Conservation (phyloP, 2,888 invertebrate species). For the Schizaphis graminum region DNA sequence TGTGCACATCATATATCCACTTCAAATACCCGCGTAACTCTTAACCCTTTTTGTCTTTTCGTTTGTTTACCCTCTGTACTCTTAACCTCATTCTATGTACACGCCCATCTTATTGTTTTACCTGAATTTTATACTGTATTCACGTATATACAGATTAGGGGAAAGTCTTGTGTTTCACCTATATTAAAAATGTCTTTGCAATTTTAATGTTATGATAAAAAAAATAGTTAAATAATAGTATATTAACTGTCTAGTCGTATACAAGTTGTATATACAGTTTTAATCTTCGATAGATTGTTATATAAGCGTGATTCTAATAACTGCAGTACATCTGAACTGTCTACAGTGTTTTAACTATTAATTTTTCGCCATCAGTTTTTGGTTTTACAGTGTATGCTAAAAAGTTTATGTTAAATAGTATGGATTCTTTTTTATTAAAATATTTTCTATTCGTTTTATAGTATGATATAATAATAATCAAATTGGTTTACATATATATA, state of each 20-base stretch:
- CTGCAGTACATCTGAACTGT: not conserved
- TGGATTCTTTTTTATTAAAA: not conserved
- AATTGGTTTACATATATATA: not conserved
- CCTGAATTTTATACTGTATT: not conserved
- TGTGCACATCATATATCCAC: constrained; percentile 12
- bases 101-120: constrained; percentile 23
- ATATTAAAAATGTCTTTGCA: not conserved
- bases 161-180: not conserved
- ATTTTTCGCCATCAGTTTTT: not conserved
- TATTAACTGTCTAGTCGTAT: not conserved
- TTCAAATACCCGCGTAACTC: not conserved
- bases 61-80: constrained; percentile 38
- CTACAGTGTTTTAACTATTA: not conserved
- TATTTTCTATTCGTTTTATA: not conserved
- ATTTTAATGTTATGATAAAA: not conserved
- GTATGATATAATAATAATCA: not conserved
- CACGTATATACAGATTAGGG: not conserved
- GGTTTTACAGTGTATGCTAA: not conserved
- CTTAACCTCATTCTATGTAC: constrained; percentile 36
- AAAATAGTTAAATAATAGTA: not conserved
- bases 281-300: too few relatives aligned
- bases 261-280: too few relatives aligned
- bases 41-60: constrained; percentile 49
- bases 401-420: not conserved
- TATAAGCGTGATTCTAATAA: not conserved